Evolutionary conservation across 2,797 vertebrate genomes (phyloP), one percentile per base, ranked within the genome.

Genomic region (Falco berigora): DNA sequence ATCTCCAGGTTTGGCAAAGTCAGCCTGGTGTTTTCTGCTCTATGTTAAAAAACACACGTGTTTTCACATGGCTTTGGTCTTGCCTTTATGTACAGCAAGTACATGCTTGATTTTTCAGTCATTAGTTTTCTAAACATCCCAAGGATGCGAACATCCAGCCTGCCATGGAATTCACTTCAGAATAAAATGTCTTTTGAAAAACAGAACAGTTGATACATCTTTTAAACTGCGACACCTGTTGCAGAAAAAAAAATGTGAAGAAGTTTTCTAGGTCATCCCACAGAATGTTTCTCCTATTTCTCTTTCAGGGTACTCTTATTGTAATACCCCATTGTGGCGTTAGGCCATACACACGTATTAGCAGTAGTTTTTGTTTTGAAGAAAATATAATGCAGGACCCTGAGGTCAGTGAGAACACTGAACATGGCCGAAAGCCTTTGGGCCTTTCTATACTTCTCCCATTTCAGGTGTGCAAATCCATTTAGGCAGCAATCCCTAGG

Each of bases 11-110:
- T 73, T 59, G 86, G 27, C 4, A 52, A 72, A 32, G 7, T 53
- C 4, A 0, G 22, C 7, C 25, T 58, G 9, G 14, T 74, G 14
- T 23, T 87, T 91, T 74, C 25, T 69, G 32, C 20, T 42, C 17
- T 58, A 10, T 3, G 0, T 68, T 78, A 59, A 58, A 92, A 61
- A 73, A 63, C 8, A 36, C 1, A 0, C 0, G 0, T 27, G 12
- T 53, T 74, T 66, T 80, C 40, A 46, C 8, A 13, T 38, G 42
- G 38, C 8, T 86, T 84, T 77, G 77, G 52, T 86, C 13, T 6
- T 76, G 30, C 22, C 24, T 91, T 81, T 81, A 40, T 5, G 6
- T 38, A 42, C 28, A 53, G 21, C 18, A 83, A 86, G 14, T 23
- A 6, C 30, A 50, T 24, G 23, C 8, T 91, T 78, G 10, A 59